Conservation (phyloP, 2,888 invertebrate species). For the Erynnis tages region DNA sequence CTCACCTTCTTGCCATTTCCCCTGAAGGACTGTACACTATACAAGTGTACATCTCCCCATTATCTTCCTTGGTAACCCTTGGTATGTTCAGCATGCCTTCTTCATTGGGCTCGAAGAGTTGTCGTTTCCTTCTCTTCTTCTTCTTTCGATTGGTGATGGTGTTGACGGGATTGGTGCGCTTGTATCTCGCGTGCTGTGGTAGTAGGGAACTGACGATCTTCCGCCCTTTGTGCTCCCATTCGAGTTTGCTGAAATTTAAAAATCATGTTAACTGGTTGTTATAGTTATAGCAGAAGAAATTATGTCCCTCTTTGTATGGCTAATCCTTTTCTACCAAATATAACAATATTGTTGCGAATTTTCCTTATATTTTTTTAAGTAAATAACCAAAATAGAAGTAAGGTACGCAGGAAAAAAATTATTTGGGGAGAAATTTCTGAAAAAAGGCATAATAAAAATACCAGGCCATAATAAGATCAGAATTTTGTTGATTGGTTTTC, state of each 20-base stretch:
- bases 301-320: no score
- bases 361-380: no score
- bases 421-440: no score
- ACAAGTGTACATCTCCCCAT: slow-evolving; percentile 91
- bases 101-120: slow-evolving; percentile 60
- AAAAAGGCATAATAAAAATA: no score
- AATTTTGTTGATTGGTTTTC: no score
- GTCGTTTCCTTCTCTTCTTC: slow-evolving; percentile 55
- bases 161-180: slow-evolving; percentile 42
- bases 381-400: no score
- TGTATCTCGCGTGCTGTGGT: slow-evolving; percentile 63
- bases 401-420: no score
- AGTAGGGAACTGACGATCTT: slow-evolving; percentile 57
- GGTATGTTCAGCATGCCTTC: slow-evolving; percentile 83
- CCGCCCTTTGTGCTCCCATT: slow-evolving; percentile 75
- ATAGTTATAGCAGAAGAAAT: not conserved
- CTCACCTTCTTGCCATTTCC: slow-evolving; percentile 86
- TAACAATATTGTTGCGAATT: no score
- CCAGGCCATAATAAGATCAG: no score
- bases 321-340: no score
- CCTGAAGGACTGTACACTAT: slow-evolving; percentile 88
- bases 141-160: slow-evolving; percentile 15
- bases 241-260: slow-evolving; percentile 54
- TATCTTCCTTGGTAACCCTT: slow-evolving; percentile 82
- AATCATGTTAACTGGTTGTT: not conserved